Conservation (phyloP, 2,113 vertebrate species). For the Callipepla californica region DNA sequence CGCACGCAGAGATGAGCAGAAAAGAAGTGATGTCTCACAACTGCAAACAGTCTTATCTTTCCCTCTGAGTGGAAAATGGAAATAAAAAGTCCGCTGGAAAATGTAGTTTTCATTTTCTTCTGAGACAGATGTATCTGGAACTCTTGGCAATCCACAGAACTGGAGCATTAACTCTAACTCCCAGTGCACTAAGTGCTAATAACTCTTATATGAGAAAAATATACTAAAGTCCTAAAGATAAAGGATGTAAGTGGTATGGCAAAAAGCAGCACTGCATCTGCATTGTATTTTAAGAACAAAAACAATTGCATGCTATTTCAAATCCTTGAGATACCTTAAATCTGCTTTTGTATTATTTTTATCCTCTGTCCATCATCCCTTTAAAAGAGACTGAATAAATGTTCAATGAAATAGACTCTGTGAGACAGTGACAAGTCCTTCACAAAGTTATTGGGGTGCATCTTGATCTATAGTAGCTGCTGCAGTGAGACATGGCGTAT, state of each 20-base stretch:
- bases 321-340: not conserved
- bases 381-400: not conserved
- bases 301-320: not conserved
- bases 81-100: no score
- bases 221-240: not conserved
- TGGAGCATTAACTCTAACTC: no score
- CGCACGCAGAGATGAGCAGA: no score
- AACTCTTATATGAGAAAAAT: not conserved
- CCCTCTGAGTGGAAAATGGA: no score
- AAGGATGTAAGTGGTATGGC: not conserved
- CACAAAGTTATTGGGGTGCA: not conserved
- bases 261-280: not conserved
- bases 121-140: no score
- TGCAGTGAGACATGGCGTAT: not conserved
- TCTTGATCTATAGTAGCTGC: constrained; percentile 12
- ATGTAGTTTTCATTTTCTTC: no score
- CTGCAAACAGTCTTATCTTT: no score
- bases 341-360: not conserved
- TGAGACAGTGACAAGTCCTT: not conserved
- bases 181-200: not conserved
- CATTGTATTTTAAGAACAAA: not conserved
- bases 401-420: not conserved
- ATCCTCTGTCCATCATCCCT: not conserved
- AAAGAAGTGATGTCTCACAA: no score
- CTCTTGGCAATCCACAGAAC: no score